Base-by-base conservation (phyloP, 2,888 invertebrate species). In the Yponomeuta cagnagella region DNA sequence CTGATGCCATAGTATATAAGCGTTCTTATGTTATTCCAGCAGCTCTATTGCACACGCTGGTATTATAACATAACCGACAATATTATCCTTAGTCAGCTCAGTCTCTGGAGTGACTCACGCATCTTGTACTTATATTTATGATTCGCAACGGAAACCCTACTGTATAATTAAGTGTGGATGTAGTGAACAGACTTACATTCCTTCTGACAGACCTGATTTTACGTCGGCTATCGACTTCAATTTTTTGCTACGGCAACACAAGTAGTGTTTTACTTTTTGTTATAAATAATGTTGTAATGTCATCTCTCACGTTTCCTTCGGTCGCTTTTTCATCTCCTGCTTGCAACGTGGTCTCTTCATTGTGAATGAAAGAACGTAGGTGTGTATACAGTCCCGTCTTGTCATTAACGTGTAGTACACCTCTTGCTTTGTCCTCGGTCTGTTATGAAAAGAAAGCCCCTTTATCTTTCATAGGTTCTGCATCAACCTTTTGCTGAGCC, bases 401-500 rank as follows among this genome's bases (percentile, higher is more conserved):
- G 80, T 81, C 83, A 83, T 87, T 86, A 87, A 82, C 79, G 82
- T 80, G 79, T 80, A 80, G 80, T 78, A 80, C 23, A 23, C 79
- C 74, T 77, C 77, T 79, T 76, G 81, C 82, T 84, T 87, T 88
- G 87, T 87, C 76, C 76, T 77, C 75, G 78, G 74, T 74, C 75
- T 71, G 72, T 72, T 74, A 73, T 76, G 76, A 83, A 69, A 81
- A 79, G 52, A 31, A 68, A 68, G 68, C 68, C 30, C 52, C 48
- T 68, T 68, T 68, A 48, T 68, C 30, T 48, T 10, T 31, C 68
- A 52, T 48, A 48, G 33, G 33, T 31, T 30, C 65, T 65, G 65
- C 31, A 65, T 30, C 33, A 30, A 12, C 65, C 65, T 65, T 33
- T 65, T 10, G 30, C 10, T 10, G 10, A 33, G 33, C 65, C 5